phyloP scores from a whole-genome alignment of 2,888 invertebrate species.

The Latrodectus elegans region DNA sequence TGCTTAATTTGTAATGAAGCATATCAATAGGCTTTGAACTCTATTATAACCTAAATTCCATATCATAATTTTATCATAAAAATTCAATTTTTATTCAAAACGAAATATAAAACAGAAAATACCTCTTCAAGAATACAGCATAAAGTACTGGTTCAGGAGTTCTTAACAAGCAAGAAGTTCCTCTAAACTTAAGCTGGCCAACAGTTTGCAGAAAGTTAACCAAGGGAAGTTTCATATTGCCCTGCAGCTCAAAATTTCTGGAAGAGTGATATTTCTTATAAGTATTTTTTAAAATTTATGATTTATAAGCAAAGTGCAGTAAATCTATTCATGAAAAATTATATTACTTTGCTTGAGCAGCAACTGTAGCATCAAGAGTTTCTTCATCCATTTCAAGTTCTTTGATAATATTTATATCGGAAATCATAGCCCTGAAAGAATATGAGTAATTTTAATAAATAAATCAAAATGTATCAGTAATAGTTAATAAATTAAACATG shows the following conservation, averaged over 20 bases:
- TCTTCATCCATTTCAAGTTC: conserved; percentile 51
- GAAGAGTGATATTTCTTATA: neutral
- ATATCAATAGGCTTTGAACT: too few species aligned
- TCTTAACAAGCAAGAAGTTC: conserved; percentile 82
- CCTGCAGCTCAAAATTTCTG: conserved; percentile 75
- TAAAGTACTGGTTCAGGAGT: conserved; percentile 74
- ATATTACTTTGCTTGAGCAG: conserved; percentile 45
- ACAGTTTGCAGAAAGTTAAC: conserved; percentile 81
- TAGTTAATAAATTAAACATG: too few species aligned
- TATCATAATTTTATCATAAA: too few species aligned
- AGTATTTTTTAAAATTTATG: neutral
- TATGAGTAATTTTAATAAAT: neutral
- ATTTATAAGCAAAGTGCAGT: neutral
- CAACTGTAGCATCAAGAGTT: conserved; percentile 38
- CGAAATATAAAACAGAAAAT: neutral
- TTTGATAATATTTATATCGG: conserved; percentile 57
- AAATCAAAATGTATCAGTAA: neutral
- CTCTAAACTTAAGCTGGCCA: conserved; percentile 81
- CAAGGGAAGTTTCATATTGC: conserved; percentile 72
- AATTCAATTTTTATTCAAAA: too few species aligned
- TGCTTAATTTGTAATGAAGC: too few species aligned
- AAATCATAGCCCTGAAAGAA: conserved; percentile 49
- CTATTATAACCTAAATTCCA: too few species aligned
- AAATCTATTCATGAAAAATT: neutral
- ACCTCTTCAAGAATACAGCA: conserved; percentile 56